Evolutionary conservation across 2,113 vertebrate species (phyloP).

Genomic region (Sisor rabdophorus): DNA sequence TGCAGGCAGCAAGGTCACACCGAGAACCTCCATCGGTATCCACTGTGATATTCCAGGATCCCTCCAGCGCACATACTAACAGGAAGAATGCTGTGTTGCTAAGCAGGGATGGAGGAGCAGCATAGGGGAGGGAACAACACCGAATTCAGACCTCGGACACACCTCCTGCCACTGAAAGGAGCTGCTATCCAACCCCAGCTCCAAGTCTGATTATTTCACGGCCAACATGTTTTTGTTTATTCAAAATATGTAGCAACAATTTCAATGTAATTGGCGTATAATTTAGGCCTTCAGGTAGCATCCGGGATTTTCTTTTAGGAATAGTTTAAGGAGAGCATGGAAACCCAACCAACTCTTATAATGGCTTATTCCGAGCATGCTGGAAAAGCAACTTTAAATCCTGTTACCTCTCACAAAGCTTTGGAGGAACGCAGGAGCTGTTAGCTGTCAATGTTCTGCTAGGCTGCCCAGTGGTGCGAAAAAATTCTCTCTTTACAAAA

Average conservation of each 20-base stretch:
- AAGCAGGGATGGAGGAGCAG: neutral
- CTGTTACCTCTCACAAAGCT: neutral
- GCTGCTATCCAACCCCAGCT: neutral
- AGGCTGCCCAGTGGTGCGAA: too few relatives aligned
- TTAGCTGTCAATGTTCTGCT: neutral
- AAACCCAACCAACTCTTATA: neutral
- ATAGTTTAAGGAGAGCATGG: neutral
- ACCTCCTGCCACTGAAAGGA: neutral
- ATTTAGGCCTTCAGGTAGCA: neutral
- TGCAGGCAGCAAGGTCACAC: slow-evolving; percentile 27
- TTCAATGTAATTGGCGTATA: too few relatives aligned
- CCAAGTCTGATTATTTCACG: neutral
- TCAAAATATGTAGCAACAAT: neutral
- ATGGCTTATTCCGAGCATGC: slow-evolving; percentile 1
- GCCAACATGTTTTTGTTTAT: neutral
- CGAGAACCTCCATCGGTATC: slow-evolving; percentile 16
- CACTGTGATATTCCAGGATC: neutral
- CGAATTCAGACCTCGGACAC: slow-evolving; percentile 2
- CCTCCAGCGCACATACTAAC: neutral
- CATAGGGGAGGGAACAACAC: neutral
- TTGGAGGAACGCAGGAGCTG: neutral
- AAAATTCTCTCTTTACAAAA: too few relatives aligned
- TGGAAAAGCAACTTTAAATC: neutral
- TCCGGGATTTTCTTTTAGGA: neutral
- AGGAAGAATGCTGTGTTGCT: slow-evolving; percentile 14